phyloP scores from a whole-genome alignment of 2,797 vertebrate species.

The Galaxias olidus region DNA sequence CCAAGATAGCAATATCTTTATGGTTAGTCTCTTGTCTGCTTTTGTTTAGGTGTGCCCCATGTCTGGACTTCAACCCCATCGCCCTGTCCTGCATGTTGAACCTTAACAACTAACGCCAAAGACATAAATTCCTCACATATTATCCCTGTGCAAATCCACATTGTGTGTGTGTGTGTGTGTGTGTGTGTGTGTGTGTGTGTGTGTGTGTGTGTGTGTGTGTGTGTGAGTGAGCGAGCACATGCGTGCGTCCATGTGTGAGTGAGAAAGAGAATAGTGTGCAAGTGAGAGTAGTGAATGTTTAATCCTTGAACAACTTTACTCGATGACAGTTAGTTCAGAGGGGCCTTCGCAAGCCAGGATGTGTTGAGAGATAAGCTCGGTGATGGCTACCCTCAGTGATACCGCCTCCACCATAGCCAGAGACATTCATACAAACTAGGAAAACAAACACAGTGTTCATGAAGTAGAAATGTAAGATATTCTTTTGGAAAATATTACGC shows the following conservation, averaged over 20 bases:
- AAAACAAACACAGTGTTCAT: background rate
- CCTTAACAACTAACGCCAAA: conserved; percentile 4
- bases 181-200: conserved; percentile 7
- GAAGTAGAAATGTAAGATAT: no score
- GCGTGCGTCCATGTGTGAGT: background rate
- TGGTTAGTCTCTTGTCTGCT: background rate
- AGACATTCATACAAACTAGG: background rate
- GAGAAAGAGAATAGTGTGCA: background rate
- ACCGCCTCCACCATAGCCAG: background rate
- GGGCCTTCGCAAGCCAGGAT: conserved; percentile 11
- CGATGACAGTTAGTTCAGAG: conserved; percentile 8
- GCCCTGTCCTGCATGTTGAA: background rate
- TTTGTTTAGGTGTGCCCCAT: background rate
- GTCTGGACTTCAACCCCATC: conserved; percentile 24
- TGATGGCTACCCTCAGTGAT: conserved; percentile 17
- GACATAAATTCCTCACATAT: conserved; percentile 28
- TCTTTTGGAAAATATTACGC: no score
- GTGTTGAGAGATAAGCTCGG: background rate
- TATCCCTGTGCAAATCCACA: conserved; percentile 9
- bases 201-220: conserved; percentile 7
- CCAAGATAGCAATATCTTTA: background rate
- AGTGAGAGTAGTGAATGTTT: conserved; percentile 42
- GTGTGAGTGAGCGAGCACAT: background rate
- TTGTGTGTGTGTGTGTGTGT: conserved; percentile 4
- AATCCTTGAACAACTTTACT: conserved; percentile 22